These are phyloP conservation scores for Mongoloraphidia duomilia DNA, from an alignment of 2,888 invertebrate genomes.

Conservation along the genomic window DNA sequence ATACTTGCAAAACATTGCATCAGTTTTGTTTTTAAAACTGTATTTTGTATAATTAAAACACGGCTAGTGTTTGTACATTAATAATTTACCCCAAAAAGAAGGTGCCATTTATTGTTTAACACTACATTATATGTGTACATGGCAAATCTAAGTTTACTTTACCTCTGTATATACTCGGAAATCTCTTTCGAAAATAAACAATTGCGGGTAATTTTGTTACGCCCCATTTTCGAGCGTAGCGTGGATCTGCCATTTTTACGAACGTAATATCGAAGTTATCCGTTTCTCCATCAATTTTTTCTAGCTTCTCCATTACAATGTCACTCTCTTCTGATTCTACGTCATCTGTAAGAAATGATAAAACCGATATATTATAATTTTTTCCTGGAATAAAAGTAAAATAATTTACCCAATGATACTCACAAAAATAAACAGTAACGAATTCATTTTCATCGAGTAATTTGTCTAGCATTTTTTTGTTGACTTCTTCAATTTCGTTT, in stretches of 20 bases:
- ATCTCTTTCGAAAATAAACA: constrained; percentile 80
- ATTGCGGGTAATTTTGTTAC: constrained; percentile 82
- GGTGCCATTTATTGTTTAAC: not conserved
- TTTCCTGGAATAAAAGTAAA: not conserved
- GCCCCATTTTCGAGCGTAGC: constrained; percentile 88
- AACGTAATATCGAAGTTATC: constrained; percentile 89
- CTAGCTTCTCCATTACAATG: constrained; percentile 70
- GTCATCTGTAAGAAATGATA: constrained; percentile 46
- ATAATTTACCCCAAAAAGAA: not conserved
- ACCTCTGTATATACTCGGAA: constrained; percentile 88
- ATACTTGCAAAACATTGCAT: no score
- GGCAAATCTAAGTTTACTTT: constrained; percentile 10
- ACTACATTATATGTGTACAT: not conserved
- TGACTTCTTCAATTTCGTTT: constrained; percentile 94
- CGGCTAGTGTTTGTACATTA: not conserved
- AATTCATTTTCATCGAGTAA: constrained; percentile 89
- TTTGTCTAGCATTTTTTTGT: constrained; percentile 92
- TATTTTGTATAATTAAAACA: not conserved
- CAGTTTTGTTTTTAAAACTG: no score
- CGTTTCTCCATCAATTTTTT: constrained; percentile 89
- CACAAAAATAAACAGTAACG: constrained; percentile 90
- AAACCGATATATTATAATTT: constrained; percentile 1
- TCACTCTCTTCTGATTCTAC: constrained; percentile 65
- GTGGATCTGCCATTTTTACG: constrained; percentile 83
- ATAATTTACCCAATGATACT: constrained; percentile 28